phyloP scores from a whole-genome alignment of 2,113 vertebrate genomes.

The Pterocles orientalis region DNA sequence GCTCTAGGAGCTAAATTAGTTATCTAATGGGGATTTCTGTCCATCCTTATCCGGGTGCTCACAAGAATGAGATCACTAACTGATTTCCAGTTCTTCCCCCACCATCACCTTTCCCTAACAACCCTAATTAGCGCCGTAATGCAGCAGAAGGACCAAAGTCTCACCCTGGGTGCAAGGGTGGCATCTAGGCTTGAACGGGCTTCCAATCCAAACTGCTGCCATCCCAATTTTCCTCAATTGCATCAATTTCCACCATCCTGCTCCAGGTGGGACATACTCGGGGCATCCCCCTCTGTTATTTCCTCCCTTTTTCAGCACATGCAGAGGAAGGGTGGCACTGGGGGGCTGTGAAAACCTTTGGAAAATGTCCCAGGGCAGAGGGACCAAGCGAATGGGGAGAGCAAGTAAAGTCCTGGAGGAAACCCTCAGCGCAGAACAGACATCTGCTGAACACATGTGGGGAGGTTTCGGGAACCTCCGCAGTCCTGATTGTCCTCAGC shows the following conservation, averaged over 20 bases:
- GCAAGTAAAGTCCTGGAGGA: neutral
- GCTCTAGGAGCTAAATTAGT: constrained; percentile 69
- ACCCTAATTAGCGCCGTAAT: neutral
- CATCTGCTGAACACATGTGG: neutral
- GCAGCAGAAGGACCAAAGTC: neutral
- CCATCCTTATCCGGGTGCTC: neutral
- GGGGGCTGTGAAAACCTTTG: neutral
- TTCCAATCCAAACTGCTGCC: neutral
- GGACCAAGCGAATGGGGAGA: neutral
- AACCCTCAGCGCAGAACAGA: neutral
- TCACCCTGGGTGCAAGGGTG: neutral
- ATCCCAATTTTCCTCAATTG: neutral
- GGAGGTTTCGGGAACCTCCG: neutral
- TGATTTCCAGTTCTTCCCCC: neutral
- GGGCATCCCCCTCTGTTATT: neutral
- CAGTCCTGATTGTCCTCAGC: neutral
- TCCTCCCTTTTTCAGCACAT: neutral
- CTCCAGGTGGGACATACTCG: neutral
- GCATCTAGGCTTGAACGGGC: neutral
- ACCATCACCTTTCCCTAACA: neutral
- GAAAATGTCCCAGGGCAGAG: neutral
- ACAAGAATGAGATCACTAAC: constrained; percentile 5
- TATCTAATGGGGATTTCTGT: constrained; percentile 74
- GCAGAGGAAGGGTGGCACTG: neutral
- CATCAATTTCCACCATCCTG: neutral